Base-by-base conservation (phyloP, 2,113 vertebrate species). In the Crotalus horridus region DNA sequence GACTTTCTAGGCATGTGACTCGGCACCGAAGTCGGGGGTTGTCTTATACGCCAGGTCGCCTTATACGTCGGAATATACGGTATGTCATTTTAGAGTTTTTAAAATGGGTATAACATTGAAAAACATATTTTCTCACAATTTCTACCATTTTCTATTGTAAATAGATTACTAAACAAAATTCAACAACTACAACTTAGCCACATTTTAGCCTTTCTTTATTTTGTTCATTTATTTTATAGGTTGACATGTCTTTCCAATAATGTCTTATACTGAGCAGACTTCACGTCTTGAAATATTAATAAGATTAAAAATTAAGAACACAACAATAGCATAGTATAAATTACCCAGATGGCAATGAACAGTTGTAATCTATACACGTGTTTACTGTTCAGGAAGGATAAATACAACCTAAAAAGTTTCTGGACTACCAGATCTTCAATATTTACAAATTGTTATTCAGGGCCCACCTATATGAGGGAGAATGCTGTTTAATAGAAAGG, bases 121-220 rank as follows among this genome's bases (percentile, higher is more conserved):
- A 96, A 95, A 94, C 96, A 69, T 26, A 92, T 91, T 33, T 94
- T 96, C 93, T 86, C 94, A 95, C 56, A 91, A 53, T 81, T 9
- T 21, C 95, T 91, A 15, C 94, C 95, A 61, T 94, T 24, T 86
- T 94, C 94, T 88, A 93, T 91, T 85, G 91, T 91, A 88, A 92
- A 54, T 8, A 39, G 54, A 94, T 91, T 90, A 94, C 55, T 94
- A 81, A 58, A 93, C 93, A 87, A 2, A 90, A 64, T 12, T 39
- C 21, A 54, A 15, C 15, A 20, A 23, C 21, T 24, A 87, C 23
- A 54, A n/a, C 54, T 33, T 26, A 90, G n/a, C 46, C 6, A 48
- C 87, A 90, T 6, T 51, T 48, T 85, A 92, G 21, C 13, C 24
- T 9, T 51, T 81, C n/a, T 81, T 43, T 21, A 81, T 81, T 81